These are phyloP conservation scores for Neoitamus cyanurus DNA, from an alignment of 2,888 invertebrate genomes.

Conservation along the genomic window DNA sequence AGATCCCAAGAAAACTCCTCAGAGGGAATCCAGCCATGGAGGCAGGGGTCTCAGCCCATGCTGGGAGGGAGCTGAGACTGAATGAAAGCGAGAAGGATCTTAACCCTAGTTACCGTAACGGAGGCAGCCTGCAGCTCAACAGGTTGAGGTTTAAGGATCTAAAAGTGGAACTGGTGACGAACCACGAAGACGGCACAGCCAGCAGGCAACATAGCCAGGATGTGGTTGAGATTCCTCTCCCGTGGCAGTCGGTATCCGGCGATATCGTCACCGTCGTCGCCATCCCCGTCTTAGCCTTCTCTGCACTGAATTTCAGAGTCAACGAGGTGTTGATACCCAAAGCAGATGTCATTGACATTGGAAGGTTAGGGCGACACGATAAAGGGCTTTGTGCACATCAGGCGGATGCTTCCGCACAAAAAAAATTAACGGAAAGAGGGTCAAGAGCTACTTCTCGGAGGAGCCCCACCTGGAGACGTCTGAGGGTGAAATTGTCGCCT, in stretches of 20 bases:
- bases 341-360: conserved; percentile 46
- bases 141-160: conserved; percentile 44
- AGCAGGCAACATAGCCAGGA: background rate
- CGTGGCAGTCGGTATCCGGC: background rate
- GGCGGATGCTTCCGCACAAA: conserved; percentile 7
- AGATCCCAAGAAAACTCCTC: conserved; percentile 8
- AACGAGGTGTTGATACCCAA: conserved; percentile 44
- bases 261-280: background rate
- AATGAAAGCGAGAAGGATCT: conserved; percentile 28
- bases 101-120: conserved; percentile 43
- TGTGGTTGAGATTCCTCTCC: background rate
- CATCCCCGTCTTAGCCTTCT: background rate
- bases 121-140: conserved; percentile 26
- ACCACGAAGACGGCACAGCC: background rate
- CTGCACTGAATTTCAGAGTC: conserved; percentile 38
- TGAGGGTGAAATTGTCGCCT: conserved; percentile 12
- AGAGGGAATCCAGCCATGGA: conserved; percentile 8
- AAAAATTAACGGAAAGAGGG: conserved; percentile 18
- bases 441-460: conserved; percentile 22
- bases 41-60: conserved; percentile 20
- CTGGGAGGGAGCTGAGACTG: conserved; percentile 1
- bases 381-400: conserved; percentile 39
- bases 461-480: background rate
- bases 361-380: conserved; percentile 30
- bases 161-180: conserved; percentile 17